Percentiles rank a stretch among this genome's conserved stretches.
Conservation (phyloP, 2,888 invertebrate genomes). For the Quadriops clusia region DNA sequence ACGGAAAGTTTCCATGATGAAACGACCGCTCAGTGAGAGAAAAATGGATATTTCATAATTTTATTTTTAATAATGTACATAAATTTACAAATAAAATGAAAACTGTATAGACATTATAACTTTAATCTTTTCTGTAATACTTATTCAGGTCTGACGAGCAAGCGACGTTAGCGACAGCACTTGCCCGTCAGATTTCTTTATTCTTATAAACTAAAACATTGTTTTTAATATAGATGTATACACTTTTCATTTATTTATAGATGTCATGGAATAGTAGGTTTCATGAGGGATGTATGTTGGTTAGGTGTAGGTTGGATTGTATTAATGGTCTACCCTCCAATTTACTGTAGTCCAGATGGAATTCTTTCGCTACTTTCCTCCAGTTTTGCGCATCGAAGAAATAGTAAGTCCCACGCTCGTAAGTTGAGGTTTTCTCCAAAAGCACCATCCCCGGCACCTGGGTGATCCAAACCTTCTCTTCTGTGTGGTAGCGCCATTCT, state of each 20-base stretch:
- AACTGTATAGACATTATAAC: conserved; percentile 35
- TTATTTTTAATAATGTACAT: conserved; percentile 36
- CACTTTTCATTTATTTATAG: conserved; percentile 35
- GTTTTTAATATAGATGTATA: conserved; percentile 29
- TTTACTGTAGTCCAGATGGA: conserved; percentile 97
- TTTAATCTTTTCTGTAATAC: conserved; percentile 32
- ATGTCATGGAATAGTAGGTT: conserved; percentile 24
- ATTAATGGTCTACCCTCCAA: conserved; percentile 82
- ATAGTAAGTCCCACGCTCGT: conserved; percentile 98
- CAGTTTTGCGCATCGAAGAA: conserved; percentile 99
- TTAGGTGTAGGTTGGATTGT: conserved; percentile 13
- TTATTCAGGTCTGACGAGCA: conserved; percentile 30
- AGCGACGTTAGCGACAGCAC: conserved; percentile 19
- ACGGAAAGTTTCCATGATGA: too few relatives aligned
- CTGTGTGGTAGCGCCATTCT: conserved; percentile 99
- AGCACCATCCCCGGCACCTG: conserved; percentile 91
- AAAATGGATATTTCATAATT: too few relatives aligned
- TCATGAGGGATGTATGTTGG: conserved; percentile 17
- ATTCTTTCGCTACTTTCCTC: conserved; percentile 98
- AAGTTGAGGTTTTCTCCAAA: conserved; percentile 88
- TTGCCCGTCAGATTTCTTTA: conserved; percentile 21
- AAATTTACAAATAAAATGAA: conserved; percentile 39
- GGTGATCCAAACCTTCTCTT: conserved; percentile 98
- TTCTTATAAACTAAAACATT: conserved; percentile 24
- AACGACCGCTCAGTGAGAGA: too few relatives aligned